phyloP scores from a whole-genome alignment of 2,113 vertebrate species.

The Orthonyx spaldingii region DNA sequence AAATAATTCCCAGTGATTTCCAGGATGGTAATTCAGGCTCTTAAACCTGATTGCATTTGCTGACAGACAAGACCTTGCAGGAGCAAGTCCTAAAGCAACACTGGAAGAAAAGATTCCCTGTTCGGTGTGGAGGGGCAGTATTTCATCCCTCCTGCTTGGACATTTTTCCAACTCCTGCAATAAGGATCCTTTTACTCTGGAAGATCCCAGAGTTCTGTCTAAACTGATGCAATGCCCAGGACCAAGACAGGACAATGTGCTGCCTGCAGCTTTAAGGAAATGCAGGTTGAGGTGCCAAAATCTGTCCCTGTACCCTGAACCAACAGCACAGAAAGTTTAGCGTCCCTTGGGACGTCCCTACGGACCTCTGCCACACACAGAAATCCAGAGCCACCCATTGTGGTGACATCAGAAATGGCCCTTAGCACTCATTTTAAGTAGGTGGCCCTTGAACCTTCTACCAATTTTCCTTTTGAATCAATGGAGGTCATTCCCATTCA shows the following conservation, averaged over 20 bases:
- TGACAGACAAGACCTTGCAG: constrained; percentile 38
- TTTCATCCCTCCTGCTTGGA: constrained; percentile 13
- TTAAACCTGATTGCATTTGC: constrained; percentile 18
- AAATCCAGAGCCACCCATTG: not conserved
- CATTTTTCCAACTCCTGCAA: not conserved
- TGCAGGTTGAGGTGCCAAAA: not conserved
- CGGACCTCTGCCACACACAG: not conserved
- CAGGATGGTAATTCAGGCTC: constrained; percentile 3
- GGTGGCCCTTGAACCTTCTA: not conserved
- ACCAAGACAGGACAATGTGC: not conserved
- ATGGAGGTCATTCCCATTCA: not conserved
- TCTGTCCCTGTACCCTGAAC: not conserved
- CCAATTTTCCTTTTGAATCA: not conserved
- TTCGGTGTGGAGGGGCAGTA: not conserved
- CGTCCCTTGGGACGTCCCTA: not conserved
- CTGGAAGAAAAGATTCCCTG: constrained; percentile 48
- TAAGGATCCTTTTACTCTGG: not conserved
- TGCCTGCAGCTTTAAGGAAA: not conserved
- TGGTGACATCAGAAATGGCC: not conserved
- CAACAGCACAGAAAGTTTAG: not conserved
- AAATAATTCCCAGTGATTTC: constrained; percentile 24
- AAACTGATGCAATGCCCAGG: not conserved
- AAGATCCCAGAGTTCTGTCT: not conserved
- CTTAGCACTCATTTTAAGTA: not conserved
- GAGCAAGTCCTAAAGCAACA: not conserved